These are phyloP conservation scores for Metopia argyrocephala DNA, from an alignment of 2,888 invertebrate genomes.

Conservation along the genomic window DNA sequence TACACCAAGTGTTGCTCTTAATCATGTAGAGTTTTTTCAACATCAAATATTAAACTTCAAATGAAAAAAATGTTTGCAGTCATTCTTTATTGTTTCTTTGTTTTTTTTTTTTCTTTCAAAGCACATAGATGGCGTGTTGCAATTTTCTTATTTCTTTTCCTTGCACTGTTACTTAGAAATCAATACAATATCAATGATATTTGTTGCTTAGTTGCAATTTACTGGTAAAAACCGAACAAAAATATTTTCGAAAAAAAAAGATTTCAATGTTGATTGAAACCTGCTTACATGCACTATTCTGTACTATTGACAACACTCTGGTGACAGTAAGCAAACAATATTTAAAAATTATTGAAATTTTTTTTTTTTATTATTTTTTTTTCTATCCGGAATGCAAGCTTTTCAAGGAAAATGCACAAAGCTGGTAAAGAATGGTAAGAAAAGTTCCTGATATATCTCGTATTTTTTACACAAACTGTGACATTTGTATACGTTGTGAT, in stretches of 20 bases:
- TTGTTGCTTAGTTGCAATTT: conserved; percentile 26
- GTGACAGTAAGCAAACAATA: conserved; percentile 39
- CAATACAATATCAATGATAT: conserved; percentile 51
- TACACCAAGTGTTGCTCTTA: conserved; percentile 16
- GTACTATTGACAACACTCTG: conserved; percentile 3
- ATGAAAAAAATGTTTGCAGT: conserved; percentile 10
- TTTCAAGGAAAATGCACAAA: too few species aligned
- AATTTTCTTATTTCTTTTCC: conserved; percentile 11
- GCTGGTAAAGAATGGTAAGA: too few species aligned
- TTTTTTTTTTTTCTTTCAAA: conserved; percentile 13
- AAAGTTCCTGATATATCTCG: too few species aligned
- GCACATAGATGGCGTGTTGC: conserved; percentile 35
- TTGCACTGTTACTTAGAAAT: conserved; percentile 20
- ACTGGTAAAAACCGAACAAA: neutral
- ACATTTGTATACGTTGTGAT: too few species aligned
- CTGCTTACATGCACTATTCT: neutral
- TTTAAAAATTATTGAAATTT: neutral
- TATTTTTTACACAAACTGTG: too few species aligned
- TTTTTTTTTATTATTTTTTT: too few species aligned
- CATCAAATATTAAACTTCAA: conserved; percentile 19
- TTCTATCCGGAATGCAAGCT: too few species aligned
- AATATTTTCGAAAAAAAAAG: conserved; percentile 6
- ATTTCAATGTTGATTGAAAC: neutral
- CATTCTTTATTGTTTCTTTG: neutral
- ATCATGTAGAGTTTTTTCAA: too few species aligned